Percentiles rank a stretch among this genome's conserved stretches.
These are phyloP conservation scores for Rhinophrynus dorsalis DNA, from an alignment of 2,797 vertebrate species.

Conservation along the genomic window DNA sequence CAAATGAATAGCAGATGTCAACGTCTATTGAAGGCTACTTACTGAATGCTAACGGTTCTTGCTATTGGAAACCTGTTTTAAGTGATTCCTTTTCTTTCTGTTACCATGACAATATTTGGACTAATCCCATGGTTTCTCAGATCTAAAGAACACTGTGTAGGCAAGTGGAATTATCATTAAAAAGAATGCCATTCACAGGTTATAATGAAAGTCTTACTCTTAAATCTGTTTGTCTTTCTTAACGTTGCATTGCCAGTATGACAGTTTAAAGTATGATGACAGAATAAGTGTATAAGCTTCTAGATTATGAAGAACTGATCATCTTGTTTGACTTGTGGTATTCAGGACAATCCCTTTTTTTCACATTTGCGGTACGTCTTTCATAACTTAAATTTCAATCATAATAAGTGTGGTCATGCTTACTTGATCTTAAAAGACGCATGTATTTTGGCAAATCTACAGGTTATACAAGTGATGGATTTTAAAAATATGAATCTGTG, in stretches of 20 bases:
- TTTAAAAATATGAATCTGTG: slow-evolving; percentile 21
- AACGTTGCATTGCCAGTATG: slow-evolving; percentile 43
- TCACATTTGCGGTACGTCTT: neutral
- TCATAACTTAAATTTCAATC: neutral
- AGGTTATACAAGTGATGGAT: slow-evolving; percentile 22
- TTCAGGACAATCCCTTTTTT: neutral
- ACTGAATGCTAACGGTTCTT: slow-evolving; percentile 61
- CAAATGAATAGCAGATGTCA: slow-evolving; percentile 73
- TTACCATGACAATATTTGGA: slow-evolving; percentile 69
- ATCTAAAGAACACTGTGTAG: slow-evolving; percentile 58
- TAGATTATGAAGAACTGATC: neutral
- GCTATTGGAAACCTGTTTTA: slow-evolving; percentile 64
- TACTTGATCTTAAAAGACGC: slow-evolving; percentile 19
- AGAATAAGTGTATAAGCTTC: neutral
- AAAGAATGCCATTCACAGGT: slow-evolving; percentile 55
- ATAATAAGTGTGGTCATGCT: slow-evolving; percentile 7
- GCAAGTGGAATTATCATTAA: slow-evolving; percentile 60
- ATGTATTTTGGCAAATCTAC: slow-evolving; percentile 5
- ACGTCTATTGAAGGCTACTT: slow-evolving; percentile 64
- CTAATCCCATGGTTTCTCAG: slow-evolving; percentile 57
- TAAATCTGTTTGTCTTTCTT: slow-evolving; percentile 47
- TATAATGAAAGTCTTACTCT: slow-evolving; percentile 53
- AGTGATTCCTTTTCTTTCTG: slow-evolving; percentile 63
- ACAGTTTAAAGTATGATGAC: slow-evolving; percentile 42
- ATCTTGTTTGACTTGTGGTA: neutral